phyloP scores from a whole-genome alignment of 2,888 invertebrate genomes.

The Leuctra nigra region DNA sequence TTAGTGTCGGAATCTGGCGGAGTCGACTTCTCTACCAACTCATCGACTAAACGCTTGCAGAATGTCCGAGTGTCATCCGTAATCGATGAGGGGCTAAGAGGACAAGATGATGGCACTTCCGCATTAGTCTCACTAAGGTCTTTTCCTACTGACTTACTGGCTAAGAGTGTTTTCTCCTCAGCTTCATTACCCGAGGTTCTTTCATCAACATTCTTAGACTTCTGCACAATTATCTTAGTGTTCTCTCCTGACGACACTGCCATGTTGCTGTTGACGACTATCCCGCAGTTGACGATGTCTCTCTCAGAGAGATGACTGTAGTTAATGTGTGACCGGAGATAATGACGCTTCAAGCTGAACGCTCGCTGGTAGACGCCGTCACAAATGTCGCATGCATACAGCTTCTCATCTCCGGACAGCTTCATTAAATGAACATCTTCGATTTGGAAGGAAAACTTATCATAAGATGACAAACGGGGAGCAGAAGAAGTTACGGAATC shows the following conservation, averaged over 20 bases:
- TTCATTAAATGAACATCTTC: constrained; percentile 28
- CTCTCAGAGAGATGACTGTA: constrained; percentile 39
- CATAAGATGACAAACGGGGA: neutral
- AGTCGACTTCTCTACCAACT: neutral
- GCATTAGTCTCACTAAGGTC: neutral
- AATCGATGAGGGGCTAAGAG: too few relatives aligned
- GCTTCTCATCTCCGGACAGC: constrained; percentile 31
- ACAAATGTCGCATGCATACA: constrained; percentile 44
- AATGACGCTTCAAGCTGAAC: constrained; percentile 46
- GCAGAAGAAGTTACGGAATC: neutral
- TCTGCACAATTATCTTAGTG: constrained; percentile 21
- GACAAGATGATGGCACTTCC: neutral
- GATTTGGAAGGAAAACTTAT: constrained; percentile 30
- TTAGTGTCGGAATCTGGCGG: neutral
- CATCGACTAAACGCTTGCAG: neutral
- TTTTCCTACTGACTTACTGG: too few relatives aligned
- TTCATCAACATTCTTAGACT: constrained; percentile 8
- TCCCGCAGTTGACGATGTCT: constrained; percentile 42
- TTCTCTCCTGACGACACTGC: constrained; percentile 22
- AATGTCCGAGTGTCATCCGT: neutral
- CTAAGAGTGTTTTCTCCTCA: constrained; percentile 19
- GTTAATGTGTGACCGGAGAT: constrained; percentile 44
- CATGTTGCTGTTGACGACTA: constrained; percentile 32
- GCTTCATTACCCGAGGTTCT: constrained; percentile 15
- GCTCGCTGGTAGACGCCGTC: constrained; percentile 41